These are phyloP conservation scores for Eulemur rufifrons DNA, from an alignment of 2,113 vertebrate species.

Conservation along the genomic window DNA sequence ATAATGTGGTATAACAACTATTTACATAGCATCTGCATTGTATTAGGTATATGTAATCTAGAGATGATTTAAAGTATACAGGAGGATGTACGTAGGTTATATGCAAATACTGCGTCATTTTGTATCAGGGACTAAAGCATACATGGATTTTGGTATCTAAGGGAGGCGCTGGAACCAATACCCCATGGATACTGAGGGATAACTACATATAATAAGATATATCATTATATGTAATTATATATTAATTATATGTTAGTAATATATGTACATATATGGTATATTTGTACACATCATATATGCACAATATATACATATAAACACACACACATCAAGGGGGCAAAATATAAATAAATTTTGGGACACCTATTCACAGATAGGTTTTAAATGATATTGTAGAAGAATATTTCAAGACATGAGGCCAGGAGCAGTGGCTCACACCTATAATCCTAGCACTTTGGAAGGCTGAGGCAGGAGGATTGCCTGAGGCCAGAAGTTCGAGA, in stretches of 20 bases:
- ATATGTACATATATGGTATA: background rate
- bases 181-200: too few relatives aligned
- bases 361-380: background rate
- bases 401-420: too few relatives aligned
- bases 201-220: background rate
- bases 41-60: too few relatives aligned
- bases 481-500: background rate
- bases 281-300: background rate
- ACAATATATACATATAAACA: background rate
- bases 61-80: too few relatives aligned
- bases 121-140: too few relatives aligned
- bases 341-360: background rate
- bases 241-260: background rate
- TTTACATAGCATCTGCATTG: too few relatives aligned
- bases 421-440: background rate
- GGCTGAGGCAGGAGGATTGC: background rate
- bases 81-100: too few relatives aligned
- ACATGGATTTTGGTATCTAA: too few relatives aligned
- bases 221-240: background rate
- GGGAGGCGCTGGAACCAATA: too few relatives aligned
- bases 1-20: too few relatives aligned
- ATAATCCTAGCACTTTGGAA: background rate
- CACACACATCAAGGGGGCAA: background rate
- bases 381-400: too few relatives aligned
- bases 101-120: too few relatives aligned